Conservation (phyloP, 1,140 invertebrate species). For the Drosophila erecta region DNA sequence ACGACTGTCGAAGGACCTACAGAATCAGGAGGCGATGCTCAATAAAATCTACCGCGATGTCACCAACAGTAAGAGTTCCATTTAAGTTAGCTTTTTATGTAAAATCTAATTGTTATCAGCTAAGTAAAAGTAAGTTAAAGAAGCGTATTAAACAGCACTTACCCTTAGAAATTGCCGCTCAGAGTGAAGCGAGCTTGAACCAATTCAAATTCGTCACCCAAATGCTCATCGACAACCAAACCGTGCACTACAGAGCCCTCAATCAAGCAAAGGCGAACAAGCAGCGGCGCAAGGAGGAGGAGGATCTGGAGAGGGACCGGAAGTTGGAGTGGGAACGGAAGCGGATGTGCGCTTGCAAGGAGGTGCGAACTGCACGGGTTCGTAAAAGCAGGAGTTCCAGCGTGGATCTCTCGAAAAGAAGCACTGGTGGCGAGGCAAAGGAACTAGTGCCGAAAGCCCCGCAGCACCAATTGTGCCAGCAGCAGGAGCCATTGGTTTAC, state of each 20-base stretch:
- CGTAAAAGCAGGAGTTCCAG: background rate
- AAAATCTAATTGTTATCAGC: background rate
- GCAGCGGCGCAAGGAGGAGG: slow-evolving; percentile 7
- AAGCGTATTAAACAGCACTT: too few relatives aligned
- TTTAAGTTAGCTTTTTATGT: too few relatives aligned
- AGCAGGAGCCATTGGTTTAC: slow-evolving; percentile 34
- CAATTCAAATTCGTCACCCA: slow-evolving; percentile 71
- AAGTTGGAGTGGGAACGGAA: slow-evolving; percentile 6
- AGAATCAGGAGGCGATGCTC: slow-evolving; percentile 21
- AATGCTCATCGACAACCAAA: slow-evolving; percentile 70
- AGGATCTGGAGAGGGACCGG: background rate
- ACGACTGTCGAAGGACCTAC: slow-evolving; percentile 26
- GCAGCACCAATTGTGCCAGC: slow-evolving; percentile 55
- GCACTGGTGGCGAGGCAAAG: background rate
- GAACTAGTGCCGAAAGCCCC: background rate
- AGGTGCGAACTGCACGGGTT: background rate
- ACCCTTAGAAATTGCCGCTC: slow-evolving; percentile 46
- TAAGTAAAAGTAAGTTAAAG: too few relatives aligned
- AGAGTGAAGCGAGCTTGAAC: slow-evolving; percentile 59
- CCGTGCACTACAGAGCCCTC: slow-evolving; percentile 40
- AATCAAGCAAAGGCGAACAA: slow-evolving; percentile 17
- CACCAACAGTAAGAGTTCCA: slow-evolving; percentile 37
- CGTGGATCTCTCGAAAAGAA: background rate
- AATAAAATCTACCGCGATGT: slow-evolving; percentile 48
- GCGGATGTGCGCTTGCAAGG: background rate